Conservation (phyloP, 2,888 invertebrate genomes). For the Drosophila siamana region DNA sequence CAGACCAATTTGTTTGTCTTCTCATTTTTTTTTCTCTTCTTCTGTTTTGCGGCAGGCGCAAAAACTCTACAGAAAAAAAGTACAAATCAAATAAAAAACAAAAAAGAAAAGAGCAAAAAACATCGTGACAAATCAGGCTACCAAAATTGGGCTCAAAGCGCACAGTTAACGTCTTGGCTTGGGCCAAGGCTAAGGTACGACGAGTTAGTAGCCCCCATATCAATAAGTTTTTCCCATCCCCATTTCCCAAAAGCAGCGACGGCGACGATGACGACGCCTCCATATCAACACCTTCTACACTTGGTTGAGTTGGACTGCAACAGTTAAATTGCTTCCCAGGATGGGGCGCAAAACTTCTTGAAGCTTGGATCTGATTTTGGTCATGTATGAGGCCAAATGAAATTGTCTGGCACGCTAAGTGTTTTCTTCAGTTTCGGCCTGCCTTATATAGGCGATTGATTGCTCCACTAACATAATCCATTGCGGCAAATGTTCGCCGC, state of each 20-base stretch:
- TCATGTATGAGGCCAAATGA: constrained; percentile 73
- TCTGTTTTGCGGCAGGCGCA: constrained; percentile 45
- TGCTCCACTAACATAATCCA: constrained; percentile 78
- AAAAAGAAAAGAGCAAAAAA: constrained; percentile 45
- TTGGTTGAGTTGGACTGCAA: constrained; percentile 8
- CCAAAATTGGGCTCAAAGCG: constrained; percentile 82
- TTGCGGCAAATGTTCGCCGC: constrained; percentile 44
- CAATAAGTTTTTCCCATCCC: constrained; percentile 69
- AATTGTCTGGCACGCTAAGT: constrained; percentile 75
- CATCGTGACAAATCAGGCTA: constrained; percentile 85
- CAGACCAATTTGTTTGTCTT: constrained; percentile 85
- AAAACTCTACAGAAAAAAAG: constrained; percentile 39
- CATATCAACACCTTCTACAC: constrained; percentile 60
- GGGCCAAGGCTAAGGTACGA: constrained; percentile 50
- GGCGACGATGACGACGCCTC: constrained; percentile 49
- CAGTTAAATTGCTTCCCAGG: constrained; percentile 61
- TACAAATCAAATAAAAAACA: constrained; percentile 41
- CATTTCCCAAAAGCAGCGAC: constrained; percentile 23
- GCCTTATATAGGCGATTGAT: constrained; percentile 82
- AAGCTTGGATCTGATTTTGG: constrained; percentile 65
- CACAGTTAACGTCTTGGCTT: constrained; percentile 24
- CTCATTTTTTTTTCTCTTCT: constrained; percentile 42
- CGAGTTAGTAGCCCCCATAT: constrained; percentile 58
- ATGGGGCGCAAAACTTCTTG: constrained; percentile 44
- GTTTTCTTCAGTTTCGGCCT: constrained; percentile 69